A percentile compares a stretch with the other conserved stretches of the same genome.
phyloP scores from a whole-genome alignment of 2,888 invertebrate genomes.

The Emmelina monodactyla region DNA sequence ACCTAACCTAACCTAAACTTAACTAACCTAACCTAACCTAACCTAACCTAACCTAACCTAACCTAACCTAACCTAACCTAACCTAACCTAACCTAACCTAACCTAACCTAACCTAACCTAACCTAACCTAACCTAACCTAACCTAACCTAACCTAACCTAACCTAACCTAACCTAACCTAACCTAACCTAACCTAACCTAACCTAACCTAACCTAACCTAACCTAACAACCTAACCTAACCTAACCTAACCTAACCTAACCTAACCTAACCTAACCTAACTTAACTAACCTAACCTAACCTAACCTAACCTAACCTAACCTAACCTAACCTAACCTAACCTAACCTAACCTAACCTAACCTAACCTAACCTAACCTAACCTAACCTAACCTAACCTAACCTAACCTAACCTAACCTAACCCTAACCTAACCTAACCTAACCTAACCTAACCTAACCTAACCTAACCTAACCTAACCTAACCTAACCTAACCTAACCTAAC shows the following conservation, averaged over 20 bases:
- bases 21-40: constrained; percentile 8
- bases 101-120: constrained; percentile 16
- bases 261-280: constrained; percentile 20
- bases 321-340: constrained; percentile 18
- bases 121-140: constrained; percentile 16
- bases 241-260: constrained; percentile 20
- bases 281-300: constrained; percentile 20
- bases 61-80: constrained; percentile 18
- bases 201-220: constrained; percentile 14
- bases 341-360: constrained; percentile 19
- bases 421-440: constrained; percentile 10
- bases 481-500: too few relatives aligned
- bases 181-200: constrained; percentile 20
- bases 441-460: constrained; percentile 11
- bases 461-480: constrained; percentile 9
- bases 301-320: constrained; percentile 18
- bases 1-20: constrained; percentile 3
- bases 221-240: constrained; percentile 16
- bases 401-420: background rate
- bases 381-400: constrained; percentile 14
- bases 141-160: constrained; percentile 15
- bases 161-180: constrained; percentile 18
- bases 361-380: constrained; percentile 21
- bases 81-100: constrained; percentile 15
- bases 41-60: constrained; percentile 18